Evolutionary conservation across 2,113 vertebrate species (phyloP).

Genomic region (Austrofundulus limnaeus): DNA sequence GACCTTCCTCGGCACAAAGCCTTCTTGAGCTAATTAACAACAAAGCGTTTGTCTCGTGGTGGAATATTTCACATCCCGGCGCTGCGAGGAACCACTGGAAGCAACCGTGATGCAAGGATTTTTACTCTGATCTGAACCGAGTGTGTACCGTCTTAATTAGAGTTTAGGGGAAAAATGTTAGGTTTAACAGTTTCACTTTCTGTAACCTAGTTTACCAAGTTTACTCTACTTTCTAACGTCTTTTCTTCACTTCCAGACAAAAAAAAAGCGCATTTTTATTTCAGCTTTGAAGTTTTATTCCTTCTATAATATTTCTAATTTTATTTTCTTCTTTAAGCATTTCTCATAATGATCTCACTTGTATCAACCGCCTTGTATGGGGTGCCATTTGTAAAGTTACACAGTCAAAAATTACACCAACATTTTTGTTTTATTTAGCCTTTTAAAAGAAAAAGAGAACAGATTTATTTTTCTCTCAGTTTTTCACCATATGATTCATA

Average conservation of each 20-base stretch:
- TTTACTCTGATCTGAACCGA: slow-evolving; percentile 44
- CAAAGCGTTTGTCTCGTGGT: slow-evolving; percentile 40
- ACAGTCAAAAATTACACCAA: too few species aligned
- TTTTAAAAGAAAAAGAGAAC: too few species aligned
- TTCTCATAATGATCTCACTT: background rate
- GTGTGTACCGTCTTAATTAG: slow-evolving; percentile 39
- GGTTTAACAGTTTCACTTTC: slow-evolving; percentile 30
- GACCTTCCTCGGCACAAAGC: slow-evolving; percentile 36
- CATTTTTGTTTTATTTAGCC: too few species aligned
- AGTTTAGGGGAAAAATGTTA: slow-evolving; percentile 2
- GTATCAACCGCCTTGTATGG: too few species aligned
- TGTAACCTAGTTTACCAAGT: slow-evolving; percentile 41
- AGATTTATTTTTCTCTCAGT: too few species aligned
- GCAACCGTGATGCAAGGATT: slow-evolving; percentile 65
- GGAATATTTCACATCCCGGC: slow-evolving; percentile 20
- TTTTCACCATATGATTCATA: too few species aligned
- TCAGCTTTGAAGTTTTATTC: slow-evolving; percentile 62
- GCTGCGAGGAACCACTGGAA: slow-evolving; percentile 45
- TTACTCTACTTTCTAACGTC: background rate
- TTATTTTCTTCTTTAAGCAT: slow-evolving; percentile 2
- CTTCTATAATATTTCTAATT: slow-evolving; percentile 72
- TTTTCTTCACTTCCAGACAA: background rate
- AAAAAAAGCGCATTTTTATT: slow-evolving; percentile 3
- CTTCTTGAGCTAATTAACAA: slow-evolving; percentile 55
- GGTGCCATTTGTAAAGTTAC: too few species aligned